A percentile compares a stretch with the other conserved stretches of the same genome.
Conservation (phyloP, 2,113 vertebrate species). For the Myotis yumanensis region DNA sequence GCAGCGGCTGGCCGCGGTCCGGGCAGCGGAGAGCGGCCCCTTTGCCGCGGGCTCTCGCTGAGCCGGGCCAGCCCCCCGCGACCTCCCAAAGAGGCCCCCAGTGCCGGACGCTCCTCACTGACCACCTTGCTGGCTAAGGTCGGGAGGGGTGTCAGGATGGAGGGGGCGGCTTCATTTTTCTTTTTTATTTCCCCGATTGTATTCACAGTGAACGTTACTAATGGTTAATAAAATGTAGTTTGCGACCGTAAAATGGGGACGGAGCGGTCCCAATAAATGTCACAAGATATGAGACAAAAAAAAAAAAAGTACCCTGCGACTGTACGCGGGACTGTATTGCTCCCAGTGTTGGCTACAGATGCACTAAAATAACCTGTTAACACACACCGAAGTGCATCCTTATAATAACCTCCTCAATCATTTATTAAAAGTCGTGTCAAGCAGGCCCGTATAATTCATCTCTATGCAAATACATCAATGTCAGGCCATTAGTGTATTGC, state of each 20-base stretch:
- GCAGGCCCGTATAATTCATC: conserved; percentile 91
- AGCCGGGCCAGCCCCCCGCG: not conserved
- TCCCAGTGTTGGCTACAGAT: conserved; percentile 84
- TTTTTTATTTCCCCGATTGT: conserved; percentile 50
- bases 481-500: conserved; percentile 94
- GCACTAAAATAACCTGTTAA: conserved; percentile 76
- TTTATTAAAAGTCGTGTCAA: conserved; percentile 97
- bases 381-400: conserved; percentile 86
- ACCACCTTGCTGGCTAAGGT: not conserved
- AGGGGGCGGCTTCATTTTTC: conserved; percentile 4
- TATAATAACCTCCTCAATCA: conserved; percentile 96
- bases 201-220: conserved; percentile 50
- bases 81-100: not conserved
- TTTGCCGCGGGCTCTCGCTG: not conserved
- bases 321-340: conserved; percentile 81
- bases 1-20: not conserved
- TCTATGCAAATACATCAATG: conserved; percentile 96
- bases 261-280: conserved; percentile 70
- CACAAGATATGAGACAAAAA: conserved; percentile 59
- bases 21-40: not conserved
- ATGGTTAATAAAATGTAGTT: conserved; percentile 72
- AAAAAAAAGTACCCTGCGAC: conserved; percentile 73
- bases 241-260: conserved; percentile 36
- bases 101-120: not conserved
- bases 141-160: not conserved